Percentiles rank a stretch among this genome's conserved stretches.
Conservation (phyloP, 2,797 vertebrate genomes). For the Gouania willdenowi region DNA sequence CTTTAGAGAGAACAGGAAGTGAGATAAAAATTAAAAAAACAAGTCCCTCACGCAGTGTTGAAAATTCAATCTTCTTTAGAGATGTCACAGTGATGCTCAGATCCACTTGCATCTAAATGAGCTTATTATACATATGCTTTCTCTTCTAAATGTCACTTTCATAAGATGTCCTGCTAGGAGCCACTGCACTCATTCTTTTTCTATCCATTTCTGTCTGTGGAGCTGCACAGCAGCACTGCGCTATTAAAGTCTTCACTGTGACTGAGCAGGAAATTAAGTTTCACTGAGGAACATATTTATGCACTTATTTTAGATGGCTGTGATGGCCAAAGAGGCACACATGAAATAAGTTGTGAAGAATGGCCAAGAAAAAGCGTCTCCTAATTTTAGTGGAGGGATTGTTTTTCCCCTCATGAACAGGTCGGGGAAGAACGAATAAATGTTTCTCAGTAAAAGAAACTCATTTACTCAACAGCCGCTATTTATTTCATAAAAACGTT, state of each 20-base stretch:
- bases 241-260: slow-evolving; percentile 4
- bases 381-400: too few species aligned
- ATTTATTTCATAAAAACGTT: too few species aligned
- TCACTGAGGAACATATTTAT: slow-evolving; percentile 17
- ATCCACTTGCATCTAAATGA: slow-evolving; percentile 14
- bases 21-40: too few species aligned
- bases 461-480: too few species aligned
- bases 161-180: not conserved
- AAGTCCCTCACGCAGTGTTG: too few species aligned
- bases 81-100: slow-evolving; percentile 1
- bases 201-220: slow-evolving; percentile 12
- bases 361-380: too few species aligned
- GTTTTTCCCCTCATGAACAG: too few species aligned
- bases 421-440: too few species aligned
- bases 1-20: too few species aligned
- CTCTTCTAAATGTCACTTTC: not conserved
- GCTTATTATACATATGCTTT: slow-evolving; percentile 11
- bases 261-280: slow-evolving; percentile 33
- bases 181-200: not conserved
- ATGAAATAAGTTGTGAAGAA: too few species aligned
- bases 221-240: slow-evolving; percentile 19
- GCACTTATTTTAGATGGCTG: slow-evolving; percentile 3
- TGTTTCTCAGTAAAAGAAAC: too few species aligned
- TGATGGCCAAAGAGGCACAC: not conserved
- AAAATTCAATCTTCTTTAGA: too few species aligned